phyloP scores from a whole-genome alignment of 2,113 vertebrate genomes.

The Lontra canadensis region DNA sequence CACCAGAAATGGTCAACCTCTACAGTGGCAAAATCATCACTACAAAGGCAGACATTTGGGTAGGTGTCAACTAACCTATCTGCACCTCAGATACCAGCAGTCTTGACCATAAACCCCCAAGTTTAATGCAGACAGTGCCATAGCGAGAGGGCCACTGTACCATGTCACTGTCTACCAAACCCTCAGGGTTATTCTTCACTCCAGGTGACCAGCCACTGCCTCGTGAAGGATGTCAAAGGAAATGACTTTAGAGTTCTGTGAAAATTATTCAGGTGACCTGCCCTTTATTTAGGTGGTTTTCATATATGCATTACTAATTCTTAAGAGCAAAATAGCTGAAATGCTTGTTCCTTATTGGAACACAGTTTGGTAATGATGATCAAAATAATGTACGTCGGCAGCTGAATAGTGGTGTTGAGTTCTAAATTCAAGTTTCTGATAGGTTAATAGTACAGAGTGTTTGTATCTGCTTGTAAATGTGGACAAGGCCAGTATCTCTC shows the following conservation, averaged over 20 bases:
- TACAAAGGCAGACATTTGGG: constrained; percentile 99
- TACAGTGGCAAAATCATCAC: constrained; percentile 96
- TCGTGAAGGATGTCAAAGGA: constrained; percentile 18
- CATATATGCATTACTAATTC: constrained; percentile 10
- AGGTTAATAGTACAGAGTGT: neutral
- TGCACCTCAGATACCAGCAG: neutral
- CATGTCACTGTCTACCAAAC: neutral
- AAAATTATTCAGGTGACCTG: constrained; percentile 10
- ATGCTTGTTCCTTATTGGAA: constrained; percentile 35
- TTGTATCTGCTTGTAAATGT: constrained; percentile 20
- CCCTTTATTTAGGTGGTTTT: constrained; percentile 9
- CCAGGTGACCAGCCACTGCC: neutral
- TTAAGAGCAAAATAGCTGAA: constrained; percentile 24
- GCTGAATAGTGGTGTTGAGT: neutral
- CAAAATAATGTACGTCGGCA: constrained; percentile 17
- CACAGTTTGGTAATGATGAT: neutral
- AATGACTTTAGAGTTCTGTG: neutral
- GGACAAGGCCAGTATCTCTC: neutral
- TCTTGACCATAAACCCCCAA: neutral
- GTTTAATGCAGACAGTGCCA: neutral
- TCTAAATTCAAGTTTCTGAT: constrained; percentile 32
- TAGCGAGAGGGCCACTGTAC: neutral
- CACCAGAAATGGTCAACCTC: constrained; percentile 99
- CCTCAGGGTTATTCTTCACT: neutral
- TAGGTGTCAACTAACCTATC: constrained; percentile 80